A percentile compares a stretch with the other conserved stretches of the same genome.
phyloP scores from a whole-genome alignment of 1,140 invertebrate genomes.

The Bombyx mori region DNA sequence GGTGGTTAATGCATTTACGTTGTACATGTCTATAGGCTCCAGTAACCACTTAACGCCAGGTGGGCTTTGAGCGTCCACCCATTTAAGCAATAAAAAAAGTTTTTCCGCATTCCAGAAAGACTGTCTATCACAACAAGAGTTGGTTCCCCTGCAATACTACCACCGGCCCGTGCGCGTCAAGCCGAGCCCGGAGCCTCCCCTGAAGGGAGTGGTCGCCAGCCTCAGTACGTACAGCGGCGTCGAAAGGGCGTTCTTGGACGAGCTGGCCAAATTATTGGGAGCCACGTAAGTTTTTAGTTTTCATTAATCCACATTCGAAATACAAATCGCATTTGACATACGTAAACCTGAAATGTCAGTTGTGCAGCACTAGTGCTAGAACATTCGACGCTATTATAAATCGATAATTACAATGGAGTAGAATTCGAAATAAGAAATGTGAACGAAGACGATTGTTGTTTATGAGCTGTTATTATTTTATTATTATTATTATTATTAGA shows the following conservation, averaged over 20 bases:
- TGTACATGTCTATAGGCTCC: neutral
- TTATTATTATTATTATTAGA: no score
- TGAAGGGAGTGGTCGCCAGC: constrained; percentile 81
- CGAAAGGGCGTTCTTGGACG: constrained; percentile 80
- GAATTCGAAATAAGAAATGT: no score
- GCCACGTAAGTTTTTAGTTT: constrained; percentile 72
- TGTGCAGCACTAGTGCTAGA: no score
- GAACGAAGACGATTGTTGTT: no score
- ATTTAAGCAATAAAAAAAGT: neutral
- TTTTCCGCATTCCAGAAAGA: constrained; percentile 48
- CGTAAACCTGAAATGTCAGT: neutral
- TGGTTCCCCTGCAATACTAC: constrained; percentile 58
- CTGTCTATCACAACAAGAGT: constrained; percentile 54
- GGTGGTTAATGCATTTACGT: no score
- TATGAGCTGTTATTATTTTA: no score
- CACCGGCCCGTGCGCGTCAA: constrained; percentile 49
- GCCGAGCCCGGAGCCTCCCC: constrained; percentile 66
- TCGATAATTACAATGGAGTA: no score
- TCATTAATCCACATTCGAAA: neutral
- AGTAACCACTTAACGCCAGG: no score
- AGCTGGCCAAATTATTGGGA: constrained; percentile 79
- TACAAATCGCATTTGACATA: neutral
- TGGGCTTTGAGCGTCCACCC: no score
- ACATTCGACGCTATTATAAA: no score
- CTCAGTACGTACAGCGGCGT: constrained; percentile 81